Evolutionary conservation across 2,888 invertebrate species (phyloP), one percentile per base, ranked within the genome.

Genomic region (Salticus scenicus): DNA sequence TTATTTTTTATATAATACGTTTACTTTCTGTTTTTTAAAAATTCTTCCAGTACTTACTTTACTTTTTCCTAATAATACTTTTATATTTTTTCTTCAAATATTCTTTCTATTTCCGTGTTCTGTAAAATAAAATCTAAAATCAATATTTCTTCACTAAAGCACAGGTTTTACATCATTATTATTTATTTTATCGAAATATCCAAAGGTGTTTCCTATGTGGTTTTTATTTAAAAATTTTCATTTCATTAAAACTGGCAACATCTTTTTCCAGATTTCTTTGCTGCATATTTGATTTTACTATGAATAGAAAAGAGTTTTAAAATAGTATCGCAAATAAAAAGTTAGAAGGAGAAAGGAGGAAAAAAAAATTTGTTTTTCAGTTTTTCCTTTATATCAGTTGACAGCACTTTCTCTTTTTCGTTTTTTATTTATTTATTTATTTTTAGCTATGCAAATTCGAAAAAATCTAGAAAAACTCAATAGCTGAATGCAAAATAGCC

Each of bases 211-310:
- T 69, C 76, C 66, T 66, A 41, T 71, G 42, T 14, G 28, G 28
- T 41, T 41, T 42, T 67, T 42, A 17, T 24, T 72, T 72, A 63
- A 37, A 74, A 66, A 74, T 57, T 42, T 74, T 67, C 51, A 41
- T 75, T 82, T 82, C 70, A 83, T 83, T 83, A 83, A 83, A 83
- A 27, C 27, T 8, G 71, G 47, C n/a, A 47, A 30, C 63, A 51
- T 41, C 28, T 74, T 78, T n/a, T 33, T 28, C 10, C 8, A 37
- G 74, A 70, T 41, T 81, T 73, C 67, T 41, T 20, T 27, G 57
- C 41, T 20, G 24, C 63, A 14, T 73, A 73, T 80, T 80, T 80
- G 73, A 78, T 57, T 71, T 24, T 31, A n/a, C 24, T 69, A 51
- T 77, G 76, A 69, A 67, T 69, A 69, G n/a, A 69, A 51, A 28